Evolutionary conservation across 2,113 vertebrate species (phyloP), one percentile per base, ranked within the genome.

Genomic region (Grammomys surdaster): DNA sequence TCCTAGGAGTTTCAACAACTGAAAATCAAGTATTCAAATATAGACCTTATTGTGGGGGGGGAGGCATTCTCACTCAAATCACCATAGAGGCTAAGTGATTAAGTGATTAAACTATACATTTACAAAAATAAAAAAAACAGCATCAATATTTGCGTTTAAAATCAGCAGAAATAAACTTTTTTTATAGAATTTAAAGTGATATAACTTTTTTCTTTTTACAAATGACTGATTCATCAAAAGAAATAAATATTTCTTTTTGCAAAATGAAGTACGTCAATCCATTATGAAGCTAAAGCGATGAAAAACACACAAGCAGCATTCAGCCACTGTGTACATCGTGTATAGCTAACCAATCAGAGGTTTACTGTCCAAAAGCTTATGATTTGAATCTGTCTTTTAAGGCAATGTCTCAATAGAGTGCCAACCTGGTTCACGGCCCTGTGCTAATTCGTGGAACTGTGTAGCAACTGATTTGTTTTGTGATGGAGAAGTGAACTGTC

Each of bases 401-500:
- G 97, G 86, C 96, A 91, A 67, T 82, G 33, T 96, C 93, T 96
- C 97, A 96, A n/a, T 63, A 69, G 88, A 97, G 31, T 99, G 99
- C 82, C 97, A 80, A 0, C 92, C 98, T 95, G 88, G 76, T 97
- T 95, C 93, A 88, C 97, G 96, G 70, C 90, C 76, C 60, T 99
- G 99, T 97, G 98, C 96, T 95, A 97, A 98, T 94, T 92, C 88
- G 88, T 4, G 86, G 58, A 98, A 80, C 22, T 99, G 99, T 76
- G 78, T 99, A 94, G 60, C 24, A 7, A 3, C 69, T 73, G 92
- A 97, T 75, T 96, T 97, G 33, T 99, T 99, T 97, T 99, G 99
- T 98, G 98, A 99, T 97, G 99, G 99, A 97, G 97, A 98, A 73
- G 77, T 85, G 26, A 76, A 99, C 88, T 99, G 99, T 72, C 97